Percentiles rank a stretch among this genome's conserved stretches.
These are phyloP conservation scores for Coelinius sp. DNA, from an alignment of 2,888 invertebrate genomes.

Conservation along the genomic window DNA sequence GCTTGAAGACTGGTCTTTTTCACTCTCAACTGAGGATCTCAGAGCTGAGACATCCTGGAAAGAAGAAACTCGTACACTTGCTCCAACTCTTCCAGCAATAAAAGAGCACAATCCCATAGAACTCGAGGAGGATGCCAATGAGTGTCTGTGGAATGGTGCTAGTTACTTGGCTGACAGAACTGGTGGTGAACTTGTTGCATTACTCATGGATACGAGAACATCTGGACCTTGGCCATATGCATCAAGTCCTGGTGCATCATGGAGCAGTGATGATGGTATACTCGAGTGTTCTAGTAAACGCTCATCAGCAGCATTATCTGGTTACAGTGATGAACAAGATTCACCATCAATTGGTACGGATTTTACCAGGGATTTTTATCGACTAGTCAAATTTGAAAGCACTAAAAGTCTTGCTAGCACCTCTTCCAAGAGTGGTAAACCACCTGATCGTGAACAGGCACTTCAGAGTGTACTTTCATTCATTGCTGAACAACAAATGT, in stretches of 20 bases:
- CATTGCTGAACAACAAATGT: slow-evolving; percentile 84
- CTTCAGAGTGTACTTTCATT: slow-evolving; percentile 82
- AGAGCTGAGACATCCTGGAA: slow-evolving; percentile 64
- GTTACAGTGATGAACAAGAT: slow-evolving; percentile 78
- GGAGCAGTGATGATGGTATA: slow-evolving; percentile 72
- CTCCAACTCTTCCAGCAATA: slow-evolving; percentile 80
- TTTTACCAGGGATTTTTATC: slow-evolving; percentile 85
- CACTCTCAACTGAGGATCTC: slow-evolving; percentile 80
- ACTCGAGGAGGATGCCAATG: slow-evolving; percentile 81
- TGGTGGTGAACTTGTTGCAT: slow-evolving; percentile 76
- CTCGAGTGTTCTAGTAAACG: slow-evolving; percentile 77
- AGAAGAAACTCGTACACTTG: slow-evolving; percentile 70
- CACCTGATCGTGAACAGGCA: slow-evolving; percentile 79
- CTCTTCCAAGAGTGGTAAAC: slow-evolving; percentile 77
- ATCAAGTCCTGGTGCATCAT: slow-evolving; percentile 72
- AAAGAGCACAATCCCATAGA: slow-evolving; percentile 82
- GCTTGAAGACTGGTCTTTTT: slow-evolving; percentile 85
- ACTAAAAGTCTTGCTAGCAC: slow-evolving; percentile 84
- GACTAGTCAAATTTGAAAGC: slow-evolving; percentile 85
- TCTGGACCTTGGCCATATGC: slow-evolving; percentile 79
- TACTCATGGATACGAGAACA: slow-evolving; percentile 72
- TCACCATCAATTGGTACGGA: slow-evolving; percentile 80
- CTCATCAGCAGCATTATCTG: slow-evolving; percentile 80
- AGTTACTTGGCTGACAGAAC: slow-evolving; percentile 80
- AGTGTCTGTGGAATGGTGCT: slow-evolving; percentile 83